Conservation (phyloP, 2,888 invertebrate genomes). For the Drosophila mettleri region DNA sequence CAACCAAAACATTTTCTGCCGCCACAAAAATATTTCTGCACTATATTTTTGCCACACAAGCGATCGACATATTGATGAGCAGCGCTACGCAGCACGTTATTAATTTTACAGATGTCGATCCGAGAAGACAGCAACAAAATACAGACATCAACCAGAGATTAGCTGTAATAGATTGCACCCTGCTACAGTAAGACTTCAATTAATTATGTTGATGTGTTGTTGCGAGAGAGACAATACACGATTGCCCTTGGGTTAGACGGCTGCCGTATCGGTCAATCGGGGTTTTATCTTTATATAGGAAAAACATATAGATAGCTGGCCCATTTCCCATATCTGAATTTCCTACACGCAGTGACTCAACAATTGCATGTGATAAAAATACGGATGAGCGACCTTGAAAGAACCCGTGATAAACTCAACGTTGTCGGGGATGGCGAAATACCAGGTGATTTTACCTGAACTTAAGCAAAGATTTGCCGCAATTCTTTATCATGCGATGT, state of each 20-base stretch:
- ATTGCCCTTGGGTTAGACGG: slow-evolving; percentile 52
- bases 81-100: slow-evolving; percentile 26
- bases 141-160: slow-evolving; percentile 38
- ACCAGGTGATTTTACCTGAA: background rate
- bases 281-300: slow-evolving; percentile 7
- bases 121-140: background rate
- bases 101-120: slow-evolving; percentile 36
- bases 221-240: slow-evolving; percentile 1
- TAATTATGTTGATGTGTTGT: slow-evolving; percentile 46
- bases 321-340: slow-evolving; percentile 36
- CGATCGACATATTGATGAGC: slow-evolving; percentile 37
- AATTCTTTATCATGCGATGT: background rate
- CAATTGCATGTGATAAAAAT: slow-evolving; percentile 17
- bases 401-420: slow-evolving; percentile 2
- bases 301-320: slow-evolving; percentile 25
- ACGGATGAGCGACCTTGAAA: slow-evolving; percentile 27
- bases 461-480: background rate
- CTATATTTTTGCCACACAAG: slow-evolving; percentile 46
- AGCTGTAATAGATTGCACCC: slow-evolving; percentile 46
- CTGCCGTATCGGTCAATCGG: slow-evolving; percentile 53
- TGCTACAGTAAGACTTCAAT: slow-evolving; percentile 36
- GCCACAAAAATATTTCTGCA: slow-evolving; percentile 43
- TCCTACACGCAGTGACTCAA: slow-evolving; percentile 28
- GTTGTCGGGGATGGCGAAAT: slow-evolving; percentile 28
- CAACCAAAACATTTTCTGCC: slow-evolving; percentile 48